Conservation (phyloP, 2,797 vertebrate species). For the Oceanodroma leucorhoa region DNA sequence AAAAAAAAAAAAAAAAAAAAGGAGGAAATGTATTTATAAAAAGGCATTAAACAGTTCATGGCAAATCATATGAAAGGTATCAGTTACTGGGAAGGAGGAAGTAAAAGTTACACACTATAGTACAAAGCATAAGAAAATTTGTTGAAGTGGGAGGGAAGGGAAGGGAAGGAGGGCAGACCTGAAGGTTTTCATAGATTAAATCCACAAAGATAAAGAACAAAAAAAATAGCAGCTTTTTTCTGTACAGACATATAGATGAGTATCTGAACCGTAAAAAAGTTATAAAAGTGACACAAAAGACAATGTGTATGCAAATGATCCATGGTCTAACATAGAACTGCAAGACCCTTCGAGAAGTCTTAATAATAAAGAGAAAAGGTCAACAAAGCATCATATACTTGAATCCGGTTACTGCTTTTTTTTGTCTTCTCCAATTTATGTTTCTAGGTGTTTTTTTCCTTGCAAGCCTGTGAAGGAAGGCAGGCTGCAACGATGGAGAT, state of each 20-base stretch:
- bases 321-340: constrained; percentile 92
- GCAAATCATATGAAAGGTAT: constrained; percentile 80
- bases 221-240: constrained; percentile 98
- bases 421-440: constrained; percentile 57
- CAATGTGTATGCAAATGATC: constrained; percentile 89
- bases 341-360: constrained; percentile 85
- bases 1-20: constrained; percentile 53
- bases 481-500: constrained; percentile 64
- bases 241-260: constrained; percentile 97
- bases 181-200: constrained; percentile 95
- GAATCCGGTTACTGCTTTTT: constrained; percentile 69
- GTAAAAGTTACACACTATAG: constrained; percentile 76
- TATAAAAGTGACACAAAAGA: constrained; percentile 97
- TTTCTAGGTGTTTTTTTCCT: constrained; percentile 42
- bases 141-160: constrained; percentile 78
- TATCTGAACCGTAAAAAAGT: constrained; percentile 97
- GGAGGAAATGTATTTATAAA: constrained; percentile 78
- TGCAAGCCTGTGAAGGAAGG: constrained; percentile 44
- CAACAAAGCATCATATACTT: constrained; percentile 77
- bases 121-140: constrained; percentile 85
- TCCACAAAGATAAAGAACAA: constrained; percentile 93
- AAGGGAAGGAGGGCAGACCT: constrained; percentile 90
- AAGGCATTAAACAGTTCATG: constrained; percentile 89
- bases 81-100: constrained; percentile 74
- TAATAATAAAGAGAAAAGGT: constrained; percentile 74